A percentile compares a stretch with the other conserved stretches of the same genome.
Conservation (phyloP, 1,140 invertebrate genomes). For the Brachystomella parvula region DNA sequence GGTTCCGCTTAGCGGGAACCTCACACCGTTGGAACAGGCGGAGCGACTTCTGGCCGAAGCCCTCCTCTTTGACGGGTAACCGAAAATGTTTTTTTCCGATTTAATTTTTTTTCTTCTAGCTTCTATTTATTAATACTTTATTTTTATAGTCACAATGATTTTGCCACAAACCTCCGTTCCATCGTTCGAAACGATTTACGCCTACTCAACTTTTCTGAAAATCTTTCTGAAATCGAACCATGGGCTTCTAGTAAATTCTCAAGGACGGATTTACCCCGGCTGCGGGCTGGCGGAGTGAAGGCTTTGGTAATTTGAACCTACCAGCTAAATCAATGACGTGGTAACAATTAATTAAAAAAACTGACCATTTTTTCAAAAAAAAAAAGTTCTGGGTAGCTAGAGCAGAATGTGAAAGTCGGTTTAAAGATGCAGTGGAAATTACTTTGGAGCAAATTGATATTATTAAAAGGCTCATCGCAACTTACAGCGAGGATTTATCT, state of each 20-base stretch:
- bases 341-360: not conserved
- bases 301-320: conserved; percentile 52
- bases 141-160: conserved; percentile 28
- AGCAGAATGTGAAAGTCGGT: conserved; percentile 32
- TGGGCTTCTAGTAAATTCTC: conserved; percentile 21
- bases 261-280: conserved; percentile 35
- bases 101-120: not conserved
- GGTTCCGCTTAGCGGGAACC: not conserved
- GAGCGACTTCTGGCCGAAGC: conserved; percentile 19
- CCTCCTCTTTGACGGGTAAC: conserved; percentile 35
- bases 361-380: not conserved
- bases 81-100: conserved; percentile 2
- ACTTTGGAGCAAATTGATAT: conserved; percentile 40
- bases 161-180: conserved; percentile 26
- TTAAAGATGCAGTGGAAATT: conserved; percentile 38
- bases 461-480: conserved; percentile 60
- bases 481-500: conserved; percentile 65
- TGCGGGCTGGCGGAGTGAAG: conserved; percentile 65
- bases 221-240: conserved; percentile 19
- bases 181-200: conserved; percentile 26
- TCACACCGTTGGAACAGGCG: conserved; percentile 29
- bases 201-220: conserved; percentile 29
- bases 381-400: conserved; percentile 37
- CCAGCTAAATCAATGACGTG: too few species aligned
- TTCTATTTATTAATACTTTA: not conserved